Percentiles rank a stretch among this genome's conserved stretches.
Conservation (phyloP, 2,888 invertebrate species). For the Bombyx huttoni region DNA sequence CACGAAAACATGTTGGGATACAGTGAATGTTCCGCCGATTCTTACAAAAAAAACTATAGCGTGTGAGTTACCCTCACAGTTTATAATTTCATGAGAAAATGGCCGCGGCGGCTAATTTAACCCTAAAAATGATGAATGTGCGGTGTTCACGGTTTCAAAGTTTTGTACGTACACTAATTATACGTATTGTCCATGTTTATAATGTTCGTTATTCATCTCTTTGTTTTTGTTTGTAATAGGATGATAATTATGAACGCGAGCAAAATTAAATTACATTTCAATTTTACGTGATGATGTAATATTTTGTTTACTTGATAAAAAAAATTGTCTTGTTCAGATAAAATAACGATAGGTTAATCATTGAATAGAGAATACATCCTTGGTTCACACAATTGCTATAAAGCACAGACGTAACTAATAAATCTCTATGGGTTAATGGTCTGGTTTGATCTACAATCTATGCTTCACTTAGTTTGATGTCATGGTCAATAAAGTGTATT, state of each 20-base stretch:
- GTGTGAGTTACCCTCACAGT: not conserved
- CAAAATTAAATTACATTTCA: not conserved
- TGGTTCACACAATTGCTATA: too few relatives aligned
- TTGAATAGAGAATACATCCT: too few relatives aligned
- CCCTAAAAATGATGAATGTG: conserved; percentile 7
- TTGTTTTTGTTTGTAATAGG: not conserved
- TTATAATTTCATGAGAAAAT: not conserved
- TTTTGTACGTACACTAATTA: conserved; percentile 4
- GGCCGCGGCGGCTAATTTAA: not conserved
- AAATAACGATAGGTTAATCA: too few relatives aligned
- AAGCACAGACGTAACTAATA: too few relatives aligned
- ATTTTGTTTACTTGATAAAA: too few relatives aligned
- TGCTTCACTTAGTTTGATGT: too few relatives aligned
- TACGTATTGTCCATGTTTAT: conserved; percentile 3
- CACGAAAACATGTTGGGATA: too few relatives aligned
- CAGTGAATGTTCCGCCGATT: not conserved
- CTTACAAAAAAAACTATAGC: not conserved
- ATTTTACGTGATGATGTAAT: too few relatives aligned
- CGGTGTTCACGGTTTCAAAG: not conserved
- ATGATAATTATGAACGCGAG: not conserved
- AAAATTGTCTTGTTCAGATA: too few relatives aligned
- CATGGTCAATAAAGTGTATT: too few relatives aligned
- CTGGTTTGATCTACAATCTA: too few relatives aligned
- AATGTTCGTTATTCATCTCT: not conserved
- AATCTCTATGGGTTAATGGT: too few relatives aligned